Evolutionary conservation across 2,797 vertebrate species (phyloP).

Genomic region (Sebastes hubbsi): DNA sequence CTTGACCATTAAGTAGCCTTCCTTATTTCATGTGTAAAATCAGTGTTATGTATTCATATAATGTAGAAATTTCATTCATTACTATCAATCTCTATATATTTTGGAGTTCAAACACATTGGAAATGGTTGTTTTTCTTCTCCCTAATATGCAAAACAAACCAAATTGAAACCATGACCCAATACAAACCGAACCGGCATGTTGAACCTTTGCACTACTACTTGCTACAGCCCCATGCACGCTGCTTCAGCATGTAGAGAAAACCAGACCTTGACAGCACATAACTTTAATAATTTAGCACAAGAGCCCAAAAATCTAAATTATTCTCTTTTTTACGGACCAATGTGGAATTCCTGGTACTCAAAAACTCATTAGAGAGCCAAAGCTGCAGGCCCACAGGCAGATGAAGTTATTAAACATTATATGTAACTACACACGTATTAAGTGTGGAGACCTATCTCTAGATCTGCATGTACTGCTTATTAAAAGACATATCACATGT

Average conservation of each 20-base stretch:
- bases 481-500: constrained; percentile 49
- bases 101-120: too few relatives aligned
- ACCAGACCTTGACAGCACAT: not conserved
- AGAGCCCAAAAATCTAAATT: not conserved
- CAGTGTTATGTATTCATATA: too few relatives aligned
- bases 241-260: not conserved
- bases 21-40: too few relatives aligned
- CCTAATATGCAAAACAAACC: too few relatives aligned
- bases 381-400: constrained; percentile 29
- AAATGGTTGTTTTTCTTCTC: too few relatives aligned
- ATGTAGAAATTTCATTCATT: too few relatives aligned
- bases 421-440: constrained; percentile 26
- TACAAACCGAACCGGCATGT: too few relatives aligned
- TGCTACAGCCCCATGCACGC: not conserved
- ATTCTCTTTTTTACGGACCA: not conserved
- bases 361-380: constrained; percentile 49
- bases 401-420: constrained; percentile 28
- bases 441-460: constrained; percentile 2
- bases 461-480: constrained; percentile 35
- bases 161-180: too few relatives aligned
- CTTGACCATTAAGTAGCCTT: too few relatives aligned
- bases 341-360: constrained; percentile 63
- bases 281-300: constrained; percentile 19
- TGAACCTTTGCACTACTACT: too few relatives aligned
- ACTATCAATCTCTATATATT: too few relatives aligned